Conservation (phyloP, 2,797 vertebrate genomes). For the Acanthurus leucopareius region DNA sequence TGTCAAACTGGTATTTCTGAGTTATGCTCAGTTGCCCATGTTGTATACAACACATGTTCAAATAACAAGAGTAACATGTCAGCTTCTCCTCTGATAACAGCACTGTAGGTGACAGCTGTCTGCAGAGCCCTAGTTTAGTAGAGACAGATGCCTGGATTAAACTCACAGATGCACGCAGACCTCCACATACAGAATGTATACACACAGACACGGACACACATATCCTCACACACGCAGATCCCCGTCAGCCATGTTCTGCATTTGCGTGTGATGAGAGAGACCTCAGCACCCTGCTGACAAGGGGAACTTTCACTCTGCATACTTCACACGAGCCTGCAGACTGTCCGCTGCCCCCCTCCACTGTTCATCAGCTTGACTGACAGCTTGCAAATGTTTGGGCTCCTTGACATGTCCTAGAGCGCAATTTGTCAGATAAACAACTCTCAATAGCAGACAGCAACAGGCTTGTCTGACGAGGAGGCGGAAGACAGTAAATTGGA, state of each 20-base stretch:
- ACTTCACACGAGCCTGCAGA: constrained; percentile 68
- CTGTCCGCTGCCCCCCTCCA: constrained; percentile 41
- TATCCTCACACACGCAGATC: constrained; percentile 4
- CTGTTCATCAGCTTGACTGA: constrained; percentile 60
- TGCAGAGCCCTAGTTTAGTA: constrained; percentile 30
- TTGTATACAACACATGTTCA: neutral
- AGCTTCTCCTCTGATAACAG: constrained; percentile 22
- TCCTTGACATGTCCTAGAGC: constrained; percentile 46
- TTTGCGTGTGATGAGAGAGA: constrained; percentile 53
- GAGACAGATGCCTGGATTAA: constrained; percentile 32
- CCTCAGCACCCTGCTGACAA: constrained; percentile 59
- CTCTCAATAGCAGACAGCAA: constrained; percentile 26
- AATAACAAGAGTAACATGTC: neutral
- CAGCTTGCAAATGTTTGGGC: constrained; percentile 59
- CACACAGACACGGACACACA: constrained; percentile 1
- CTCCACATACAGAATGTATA: neutral
- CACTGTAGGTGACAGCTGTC: constrained; percentile 42
- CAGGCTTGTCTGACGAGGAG: constrained; percentile 24
- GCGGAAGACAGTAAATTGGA: constrained; percentile 17
- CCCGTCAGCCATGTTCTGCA: constrained; percentile 3
- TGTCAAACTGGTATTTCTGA: no score
- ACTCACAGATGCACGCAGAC: neutral
- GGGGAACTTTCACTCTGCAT: constrained; percentile 67
- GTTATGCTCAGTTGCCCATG: neutral
- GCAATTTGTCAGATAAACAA: constrained; percentile 67